A percentile compares a stretch with the other conserved stretches of the same genome.
phyloP scores from a whole-genome alignment of 2,888 invertebrate species.

The Trichopoda pennipes region DNA sequence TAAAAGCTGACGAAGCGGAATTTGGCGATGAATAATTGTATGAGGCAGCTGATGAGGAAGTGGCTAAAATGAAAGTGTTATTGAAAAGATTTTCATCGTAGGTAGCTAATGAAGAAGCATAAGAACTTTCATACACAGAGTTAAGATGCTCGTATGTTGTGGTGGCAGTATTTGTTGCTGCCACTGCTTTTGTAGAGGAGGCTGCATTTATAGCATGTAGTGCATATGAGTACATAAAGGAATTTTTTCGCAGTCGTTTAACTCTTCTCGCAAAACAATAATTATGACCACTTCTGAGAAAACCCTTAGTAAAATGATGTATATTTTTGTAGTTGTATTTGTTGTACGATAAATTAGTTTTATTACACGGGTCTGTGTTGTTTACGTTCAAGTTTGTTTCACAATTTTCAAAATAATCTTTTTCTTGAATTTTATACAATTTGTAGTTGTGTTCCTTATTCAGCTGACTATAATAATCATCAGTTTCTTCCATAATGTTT shows the following conservation, averaged over 20 bases:
- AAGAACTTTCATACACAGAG: conserved; percentile 48
- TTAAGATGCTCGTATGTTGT: conserved; percentile 39
- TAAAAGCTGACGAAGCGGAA: neutral
- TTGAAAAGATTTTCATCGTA: conserved; percentile 53
- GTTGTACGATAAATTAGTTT: conserved; percentile 8
- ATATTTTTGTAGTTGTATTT: neutral
- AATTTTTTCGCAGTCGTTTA: conserved; percentile 1
- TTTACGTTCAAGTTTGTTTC: neutral
- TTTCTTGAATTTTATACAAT: conserved; percentile 15
- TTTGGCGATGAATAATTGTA: conserved; percentile 7
- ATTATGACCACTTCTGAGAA: neutral
- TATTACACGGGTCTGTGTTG: neutral
- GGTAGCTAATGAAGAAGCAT: conserved; percentile 24
- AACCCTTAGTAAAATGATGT: too few species aligned
- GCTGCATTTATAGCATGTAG: conserved; percentile 59
- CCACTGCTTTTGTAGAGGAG: conserved; percentile 47
- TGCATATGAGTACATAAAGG: conserved; percentile 62
- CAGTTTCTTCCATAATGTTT: conserved; percentile 55
- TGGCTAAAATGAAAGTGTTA: conserved; percentile 55
- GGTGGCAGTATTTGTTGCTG: conserved; percentile 43
- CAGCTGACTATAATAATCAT: conserved; percentile 33
- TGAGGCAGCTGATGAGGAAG: conserved; percentile 10
- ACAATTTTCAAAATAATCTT: conserved; percentile 13
- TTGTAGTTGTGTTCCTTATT: conserved; percentile 28
- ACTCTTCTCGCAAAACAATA: conserved; percentile 11